A percentile compares a stretch with the other conserved stretches of the same genome.
phyloP scores from a whole-genome alignment of 2,797 vertebrate genomes.

The Hemitrygon akajei region DNA sequence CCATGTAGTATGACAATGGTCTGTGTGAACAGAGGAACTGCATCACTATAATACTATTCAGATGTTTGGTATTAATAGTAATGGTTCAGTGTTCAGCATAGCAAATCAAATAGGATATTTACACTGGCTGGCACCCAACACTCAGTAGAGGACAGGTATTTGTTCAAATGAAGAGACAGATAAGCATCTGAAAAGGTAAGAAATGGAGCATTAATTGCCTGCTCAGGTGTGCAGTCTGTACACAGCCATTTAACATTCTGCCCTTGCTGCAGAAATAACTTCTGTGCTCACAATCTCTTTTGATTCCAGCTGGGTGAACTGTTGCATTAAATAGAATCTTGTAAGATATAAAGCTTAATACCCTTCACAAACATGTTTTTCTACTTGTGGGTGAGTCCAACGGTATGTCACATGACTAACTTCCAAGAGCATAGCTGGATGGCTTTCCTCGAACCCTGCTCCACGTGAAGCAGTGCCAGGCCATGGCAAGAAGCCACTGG shows the following conservation, averaged over 20 bases:
- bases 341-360: not conserved
- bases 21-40: too few relatives aligned
- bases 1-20: not conserved
- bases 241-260: not conserved
- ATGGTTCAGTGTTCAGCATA: not conserved
- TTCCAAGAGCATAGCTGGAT: not conserved
- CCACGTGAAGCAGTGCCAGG: not conserved
- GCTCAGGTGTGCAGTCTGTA: not conserved
- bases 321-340: not conserved
- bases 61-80: not conserved
- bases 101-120: constrained; percentile 19
- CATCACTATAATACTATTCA: not conserved
- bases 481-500: not conserved
- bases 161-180: not conserved
- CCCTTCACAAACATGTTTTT: not conserved
- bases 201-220: constrained; percentile 2
- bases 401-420: not conserved
- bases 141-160: not conserved
- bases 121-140: constrained; percentile 7
- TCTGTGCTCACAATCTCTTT: not conserved
- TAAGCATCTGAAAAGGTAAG: not conserved
- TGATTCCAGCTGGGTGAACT: not conserved
- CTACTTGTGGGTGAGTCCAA: not conserved
- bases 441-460: not conserved
- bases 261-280: not conserved